Base-by-base conservation (phyloP, 2,888 invertebrate species). In the Aplocera efformata region DNA sequence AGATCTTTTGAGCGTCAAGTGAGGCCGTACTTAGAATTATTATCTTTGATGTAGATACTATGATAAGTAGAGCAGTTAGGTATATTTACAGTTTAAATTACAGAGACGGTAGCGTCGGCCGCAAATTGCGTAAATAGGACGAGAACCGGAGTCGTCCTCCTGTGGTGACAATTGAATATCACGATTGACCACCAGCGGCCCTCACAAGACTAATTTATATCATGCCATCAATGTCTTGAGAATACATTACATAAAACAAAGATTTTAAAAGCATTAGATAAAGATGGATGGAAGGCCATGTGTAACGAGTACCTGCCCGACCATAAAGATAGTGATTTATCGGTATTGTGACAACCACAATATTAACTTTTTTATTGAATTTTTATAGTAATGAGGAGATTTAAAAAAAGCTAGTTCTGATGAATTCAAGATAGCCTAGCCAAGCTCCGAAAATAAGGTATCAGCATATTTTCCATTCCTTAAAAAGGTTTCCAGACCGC, bases 91-190 rank as follows among this genome's bases (percentile, higher is more conserved):
- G 67, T 65, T 72, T 52, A 59, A 59, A 65, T 68, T 56, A 65
- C 63, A 54, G 61, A 70, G 66, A 64, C 69, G 67, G 60, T 63
- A 66, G 59, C 49, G 57, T 60, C 62, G 53, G 61, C 58, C 53
- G 49, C 60, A 54, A 43, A 48, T 79, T 75, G 68, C 73, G 70
- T 72, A 78, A 78, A 71, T 72, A 59, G 72, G 67, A 59, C 73
- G 56, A 58, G 60, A 58, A 58, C 56, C 52, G 58, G 43, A 54
- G 58, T 53, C 50, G 56, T 63, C 56, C 60, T 57, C 50, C 46
- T 56, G 58, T 50, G 54, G 63, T 61, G 62, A 61, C 65, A 61
- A 58, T 48, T 55, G 53, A 50, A 50, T 54, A 50, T 51, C 49
- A 59, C 53, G 56, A 53, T 39, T 39, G 38, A 41, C 33, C 39